A percentile compares a stretch with the other conserved stretches of the same genome.
phyloP scores from a whole-genome alignment of 2,888 invertebrate genomes.

The Augiades crinisus region DNA sequence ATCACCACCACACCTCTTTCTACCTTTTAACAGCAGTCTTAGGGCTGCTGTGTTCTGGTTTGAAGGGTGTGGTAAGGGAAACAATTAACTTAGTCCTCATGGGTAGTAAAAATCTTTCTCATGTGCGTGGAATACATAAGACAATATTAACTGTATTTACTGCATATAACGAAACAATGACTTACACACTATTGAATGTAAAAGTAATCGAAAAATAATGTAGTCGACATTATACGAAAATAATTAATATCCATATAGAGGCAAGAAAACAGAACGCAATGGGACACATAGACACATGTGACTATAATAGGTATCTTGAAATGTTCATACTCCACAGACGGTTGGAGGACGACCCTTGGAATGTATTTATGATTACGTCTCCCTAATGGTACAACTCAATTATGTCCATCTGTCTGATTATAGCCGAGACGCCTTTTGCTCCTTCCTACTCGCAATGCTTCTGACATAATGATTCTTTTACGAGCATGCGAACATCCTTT shows the following conservation, averaged over 20 bases:
- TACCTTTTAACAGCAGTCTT: too few species aligned
- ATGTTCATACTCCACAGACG: conserved; percentile 4
- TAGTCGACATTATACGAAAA: not conserved
- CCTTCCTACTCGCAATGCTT: not conserved
- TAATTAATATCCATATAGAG: not conserved
- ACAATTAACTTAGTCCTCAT: too few species aligned
- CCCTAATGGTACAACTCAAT: conserved; percentile 13
- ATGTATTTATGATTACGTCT: conserved; percentile 7
- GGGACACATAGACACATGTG: conserved; percentile 12
- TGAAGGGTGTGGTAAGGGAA: too few species aligned
- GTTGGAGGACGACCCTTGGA: not conserved
- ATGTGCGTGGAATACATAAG: too few species aligned
- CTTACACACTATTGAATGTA: too few species aligned
- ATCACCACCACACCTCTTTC: too few species aligned
- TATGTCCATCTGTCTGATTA: conserved; percentile 17
- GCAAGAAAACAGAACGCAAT: conserved; percentile 12
- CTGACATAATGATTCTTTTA: not conserved
- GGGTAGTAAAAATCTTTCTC: too few species aligned
- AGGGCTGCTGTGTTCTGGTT: too few species aligned
- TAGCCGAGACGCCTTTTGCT: not conserved
- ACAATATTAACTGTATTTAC: too few species aligned
- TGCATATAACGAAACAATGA: too few species aligned
- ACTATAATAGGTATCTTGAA: conserved; percentile 3
- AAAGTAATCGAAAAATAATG: too few species aligned
- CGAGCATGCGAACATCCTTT: not conserved